A percentile compares a stretch with the other conserved stretches of the same genome.
phyloP scores from a whole-genome alignment of 2,797 vertebrate species.

The Muscicapa comitata region DNA sequence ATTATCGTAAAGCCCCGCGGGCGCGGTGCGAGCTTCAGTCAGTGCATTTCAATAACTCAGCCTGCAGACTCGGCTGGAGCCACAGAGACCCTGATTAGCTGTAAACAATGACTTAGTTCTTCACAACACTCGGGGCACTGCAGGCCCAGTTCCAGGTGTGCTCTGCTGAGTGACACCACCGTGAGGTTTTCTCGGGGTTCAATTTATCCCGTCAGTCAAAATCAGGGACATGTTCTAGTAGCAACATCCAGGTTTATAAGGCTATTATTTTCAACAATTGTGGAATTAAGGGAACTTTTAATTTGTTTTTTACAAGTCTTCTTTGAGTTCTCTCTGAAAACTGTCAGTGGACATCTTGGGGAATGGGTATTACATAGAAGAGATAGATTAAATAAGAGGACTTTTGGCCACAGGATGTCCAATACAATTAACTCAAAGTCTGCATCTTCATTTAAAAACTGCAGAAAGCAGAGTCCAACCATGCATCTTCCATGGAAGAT shows the following conservation, averaged over 20 bases:
- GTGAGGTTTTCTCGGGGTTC: background rate
- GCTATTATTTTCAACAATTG: background rate
- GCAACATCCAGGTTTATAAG: background rate
- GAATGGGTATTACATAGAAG: background rate
- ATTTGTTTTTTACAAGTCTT: background rate
- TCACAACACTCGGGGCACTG: background rate
- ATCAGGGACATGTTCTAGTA: background rate
- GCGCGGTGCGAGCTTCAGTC: background rate
- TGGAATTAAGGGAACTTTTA: background rate
- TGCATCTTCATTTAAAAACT: slow-evolving; percentile 4
- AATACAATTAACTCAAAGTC: background rate
- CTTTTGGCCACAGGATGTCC: background rate
- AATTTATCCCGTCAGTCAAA: background rate
- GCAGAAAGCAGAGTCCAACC: background rate
- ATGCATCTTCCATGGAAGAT: background rate
- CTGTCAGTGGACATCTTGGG: background rate
- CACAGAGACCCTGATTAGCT: slow-evolving; percentile 1
- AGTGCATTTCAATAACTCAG: slow-evolving; percentile 4
- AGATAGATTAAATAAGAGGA: background rate
- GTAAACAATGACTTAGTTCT: background rate
- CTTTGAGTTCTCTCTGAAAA: background rate
- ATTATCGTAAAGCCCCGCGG: slow-evolving; percentile 9
- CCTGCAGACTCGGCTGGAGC: background rate
- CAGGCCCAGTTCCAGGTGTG: slow-evolving; percentile 9
- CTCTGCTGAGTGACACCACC: background rate